Percentiles rank a stretch among this genome's conserved stretches.
Evolutionary conservation across 2,113 vertebrate species (phyloP).

Genomic region (Tetrax tetrax): DNA sequence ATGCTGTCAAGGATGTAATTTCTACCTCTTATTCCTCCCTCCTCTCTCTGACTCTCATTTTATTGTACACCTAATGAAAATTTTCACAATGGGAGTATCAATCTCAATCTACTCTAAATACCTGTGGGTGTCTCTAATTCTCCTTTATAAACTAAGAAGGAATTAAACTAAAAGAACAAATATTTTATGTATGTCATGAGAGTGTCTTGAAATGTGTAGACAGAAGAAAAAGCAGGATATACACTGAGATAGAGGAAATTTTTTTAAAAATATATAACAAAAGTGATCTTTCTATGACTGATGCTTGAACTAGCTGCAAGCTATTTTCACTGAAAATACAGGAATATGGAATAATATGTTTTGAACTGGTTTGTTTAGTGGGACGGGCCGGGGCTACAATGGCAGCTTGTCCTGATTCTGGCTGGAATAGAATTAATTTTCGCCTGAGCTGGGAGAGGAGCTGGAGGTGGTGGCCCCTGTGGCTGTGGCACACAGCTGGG

Average conservation of each 20-base stretch:
- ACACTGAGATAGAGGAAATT: neutral
- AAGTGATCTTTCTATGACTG: neutral
- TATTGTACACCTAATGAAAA: neutral
- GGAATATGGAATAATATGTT: neutral
- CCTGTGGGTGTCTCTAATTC: slow-evolving; percentile 43
- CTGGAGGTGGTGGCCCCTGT: no score
- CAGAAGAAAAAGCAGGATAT: neutral
- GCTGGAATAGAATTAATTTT: no score
- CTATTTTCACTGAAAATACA: neutral
- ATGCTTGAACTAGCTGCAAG: neutral
- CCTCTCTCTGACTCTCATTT: neutral
- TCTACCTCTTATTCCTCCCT: neutral
- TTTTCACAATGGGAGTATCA: slow-evolving; percentile 48
- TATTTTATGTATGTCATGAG: slow-evolving; percentile 23
- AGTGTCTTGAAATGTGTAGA: slow-evolving; percentile 7
- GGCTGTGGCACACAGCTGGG: no score
- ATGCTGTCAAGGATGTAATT: neutral
- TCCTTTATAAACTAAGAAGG: slow-evolving; percentile 29
- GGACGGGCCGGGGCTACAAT: no score
- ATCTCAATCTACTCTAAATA: slow-evolving; percentile 39
- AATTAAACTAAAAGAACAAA: slow-evolving; percentile 57
- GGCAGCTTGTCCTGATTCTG: no score
- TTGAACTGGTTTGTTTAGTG: neutral
- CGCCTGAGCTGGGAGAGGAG: no score
- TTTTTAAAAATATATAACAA: neutral